Conservation (phyloP, 64 coral and sea anemone species). For the Actinia tenebrosa region DNA sequence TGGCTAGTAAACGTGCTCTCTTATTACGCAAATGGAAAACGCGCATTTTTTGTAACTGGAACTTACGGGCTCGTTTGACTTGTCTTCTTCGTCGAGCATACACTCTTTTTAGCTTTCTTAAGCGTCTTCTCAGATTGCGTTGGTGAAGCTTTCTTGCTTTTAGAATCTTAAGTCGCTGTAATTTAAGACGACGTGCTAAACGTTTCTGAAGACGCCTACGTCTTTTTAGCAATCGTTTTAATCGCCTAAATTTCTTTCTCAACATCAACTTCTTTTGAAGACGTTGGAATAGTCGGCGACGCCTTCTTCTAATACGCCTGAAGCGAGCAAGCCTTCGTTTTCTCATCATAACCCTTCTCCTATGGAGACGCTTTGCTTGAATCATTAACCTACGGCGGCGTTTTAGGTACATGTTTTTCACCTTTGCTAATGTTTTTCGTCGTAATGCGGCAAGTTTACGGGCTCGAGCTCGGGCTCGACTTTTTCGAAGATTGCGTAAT, state of each 20-base stretch:
- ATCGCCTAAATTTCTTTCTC: not conserved
- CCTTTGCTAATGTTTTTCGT: not conserved
- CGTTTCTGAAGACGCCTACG: not conserved
- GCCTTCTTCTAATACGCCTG: not conserved
- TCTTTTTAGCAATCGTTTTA: not conserved
- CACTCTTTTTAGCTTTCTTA: not conserved
- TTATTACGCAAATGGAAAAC: not conserved
- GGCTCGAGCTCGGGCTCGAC: not conserved
- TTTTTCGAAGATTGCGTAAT: constrained; percentile 1
- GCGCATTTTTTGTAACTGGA: not conserved
- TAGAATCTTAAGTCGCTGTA: not conserved
- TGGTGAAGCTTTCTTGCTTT: not conserved
- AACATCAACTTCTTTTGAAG: not conserved
- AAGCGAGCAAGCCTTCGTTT: not conserved
- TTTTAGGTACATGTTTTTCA: not conserved
- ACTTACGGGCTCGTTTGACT: not conserved
- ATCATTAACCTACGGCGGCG: not conserved
- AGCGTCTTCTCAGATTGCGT: not conserved
- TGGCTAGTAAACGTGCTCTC: not conserved
- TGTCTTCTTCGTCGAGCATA: not conserved
- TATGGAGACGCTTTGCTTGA: not conserved
- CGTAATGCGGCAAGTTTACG: not conserved
- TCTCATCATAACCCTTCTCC: not conserved
- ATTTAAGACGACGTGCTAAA: not conserved
- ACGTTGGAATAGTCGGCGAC: not conserved